A percentile compares a stretch with the other conserved stretches of the same genome.
phyloP scores from a whole-genome alignment of 1,140 invertebrate species.

The Limonius californicus region DNA sequence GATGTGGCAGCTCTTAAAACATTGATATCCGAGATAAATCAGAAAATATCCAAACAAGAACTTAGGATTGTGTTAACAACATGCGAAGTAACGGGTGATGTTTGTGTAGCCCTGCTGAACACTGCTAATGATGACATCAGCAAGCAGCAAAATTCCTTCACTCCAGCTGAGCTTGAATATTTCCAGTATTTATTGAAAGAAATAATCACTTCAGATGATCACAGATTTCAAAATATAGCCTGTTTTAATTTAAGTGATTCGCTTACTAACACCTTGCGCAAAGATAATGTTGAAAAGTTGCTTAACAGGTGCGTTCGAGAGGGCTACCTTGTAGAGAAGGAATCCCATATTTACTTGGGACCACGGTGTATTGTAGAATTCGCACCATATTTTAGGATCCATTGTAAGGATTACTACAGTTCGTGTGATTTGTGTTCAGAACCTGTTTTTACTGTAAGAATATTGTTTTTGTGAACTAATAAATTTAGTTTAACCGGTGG shows the following conservation, averaged over 20 bases:
- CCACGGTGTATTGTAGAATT: not conserved
- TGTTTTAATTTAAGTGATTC: not conserved
- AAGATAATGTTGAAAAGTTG: not conserved
- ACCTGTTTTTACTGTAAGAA: not conserved
- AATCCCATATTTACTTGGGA: not conserved
- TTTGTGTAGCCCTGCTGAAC: not conserved
- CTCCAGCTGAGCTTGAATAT: not conserved
- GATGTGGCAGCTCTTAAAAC: not conserved
- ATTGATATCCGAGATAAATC: not conserved
- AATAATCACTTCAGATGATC: not conserved
- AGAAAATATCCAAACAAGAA: not conserved
- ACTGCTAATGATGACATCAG: not conserved
- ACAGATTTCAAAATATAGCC: not conserved
- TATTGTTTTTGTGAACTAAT: too few relatives aligned
- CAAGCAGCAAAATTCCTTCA: not conserved
- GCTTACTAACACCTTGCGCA: not conserved
- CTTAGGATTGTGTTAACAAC: not conserved
- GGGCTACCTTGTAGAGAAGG: not conserved
- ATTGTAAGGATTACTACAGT: conserved; percentile 3
- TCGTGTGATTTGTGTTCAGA: not conserved
- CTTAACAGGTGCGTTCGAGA: not conserved
- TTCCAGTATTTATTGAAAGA: not conserved
- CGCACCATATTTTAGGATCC: not conserved
- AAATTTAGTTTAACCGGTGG: too few relatives aligned
- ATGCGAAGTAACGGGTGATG: not conserved